Conservation (phyloP, 92 coral and sea anemone genomes). For the Siderastrea siderea region DNA sequence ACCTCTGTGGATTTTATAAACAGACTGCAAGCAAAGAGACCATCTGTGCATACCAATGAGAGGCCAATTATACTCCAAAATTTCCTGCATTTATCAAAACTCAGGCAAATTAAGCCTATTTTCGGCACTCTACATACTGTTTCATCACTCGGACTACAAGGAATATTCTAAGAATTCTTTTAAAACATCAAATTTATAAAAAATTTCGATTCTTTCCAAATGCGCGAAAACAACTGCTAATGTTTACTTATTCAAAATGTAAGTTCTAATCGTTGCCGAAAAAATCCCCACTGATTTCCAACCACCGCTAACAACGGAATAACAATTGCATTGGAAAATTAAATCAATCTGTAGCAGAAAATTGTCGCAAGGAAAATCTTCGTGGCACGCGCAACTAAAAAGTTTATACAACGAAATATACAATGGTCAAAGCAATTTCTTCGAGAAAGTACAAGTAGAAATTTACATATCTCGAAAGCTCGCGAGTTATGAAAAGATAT, state of each 20-base stretch:
- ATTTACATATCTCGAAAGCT: slow-evolving; percentile 42
- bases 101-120: background rate
- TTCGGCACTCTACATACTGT: background rate
- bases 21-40: slow-evolving; percentile 44
- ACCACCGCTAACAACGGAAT: background rate
- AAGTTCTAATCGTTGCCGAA: slow-evolving; percentile 56
- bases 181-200: background rate
- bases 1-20: background rate
- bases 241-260: slow-evolving; percentile 70
- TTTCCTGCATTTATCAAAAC: slow-evolving; percentile 25
- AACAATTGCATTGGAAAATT: slow-evolving; percentile 14
- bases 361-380: slow-evolving; percentile 4
- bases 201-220: slow-evolving; percentile 28
- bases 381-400: background rate
- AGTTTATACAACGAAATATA: slow-evolving; percentile 20
- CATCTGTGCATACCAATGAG: slow-evolving; percentile 64
- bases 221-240: slow-evolving; percentile 53
- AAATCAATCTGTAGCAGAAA: slow-evolving; percentile 2
- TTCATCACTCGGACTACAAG: background rate
- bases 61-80: slow-evolving; percentile 38
- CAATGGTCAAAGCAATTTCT: slow-evolving; percentile 38
- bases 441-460: slow-evolving; percentile 50
- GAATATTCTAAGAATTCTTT: background rate
- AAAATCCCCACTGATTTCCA: slow-evolving; percentile 29
- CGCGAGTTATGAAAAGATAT: slow-evolving; percentile 14